Conservation (phyloP, 2,888 invertebrate species). For the Stictocephala bisonia region DNA sequence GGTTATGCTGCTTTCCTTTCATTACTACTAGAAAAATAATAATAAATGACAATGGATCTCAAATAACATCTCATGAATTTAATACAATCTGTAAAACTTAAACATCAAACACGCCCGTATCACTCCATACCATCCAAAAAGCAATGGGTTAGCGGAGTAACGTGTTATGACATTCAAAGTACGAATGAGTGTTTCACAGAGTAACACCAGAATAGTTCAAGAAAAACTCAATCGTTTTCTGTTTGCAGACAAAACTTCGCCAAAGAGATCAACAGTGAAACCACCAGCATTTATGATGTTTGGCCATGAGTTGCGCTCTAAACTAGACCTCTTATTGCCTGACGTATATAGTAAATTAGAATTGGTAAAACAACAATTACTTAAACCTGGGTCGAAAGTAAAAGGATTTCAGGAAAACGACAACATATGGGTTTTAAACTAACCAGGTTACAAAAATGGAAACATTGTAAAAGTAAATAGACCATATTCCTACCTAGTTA, state of each 20-base stretch:
- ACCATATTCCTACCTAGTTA: slow-evolving; percentile 8
- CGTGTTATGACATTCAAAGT: slow-evolving; percentile 47
- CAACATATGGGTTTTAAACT: not conserved
- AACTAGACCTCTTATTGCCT: slow-evolving; percentile 51
- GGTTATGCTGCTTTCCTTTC: too few species aligned
- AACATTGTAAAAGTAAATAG: not conserved
- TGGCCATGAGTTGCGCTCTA: slow-evolving; percentile 51
- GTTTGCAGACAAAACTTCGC: slow-evolving; percentile 36
- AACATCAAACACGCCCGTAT: slow-evolving; percentile 29
- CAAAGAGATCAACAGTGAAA: slow-evolving; percentile 52
- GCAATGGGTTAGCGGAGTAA: slow-evolving; percentile 58
- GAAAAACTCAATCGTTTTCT: slow-evolving; percentile 9
- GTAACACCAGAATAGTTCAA: not conserved
- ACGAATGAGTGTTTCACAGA: slow-evolving; percentile 10
- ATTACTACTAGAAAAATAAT: too few species aligned
- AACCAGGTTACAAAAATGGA: not conserved
- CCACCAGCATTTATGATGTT: slow-evolving; percentile 55
- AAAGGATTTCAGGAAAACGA: not conserved
- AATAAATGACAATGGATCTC: slow-evolving; percentile 49
- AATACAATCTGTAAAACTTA: slow-evolving; percentile 10
- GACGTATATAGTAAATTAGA: not conserved
- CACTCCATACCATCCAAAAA: slow-evolving; percentile 47
- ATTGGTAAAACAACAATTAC: not conserved
- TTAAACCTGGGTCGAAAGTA: not conserved
- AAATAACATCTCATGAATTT: slow-evolving; percentile 33